These are phyloP conservation scores for Telmatherina bonti DNA, from an alignment of 2,797 vertebrate genomes.

Conservation along the genomic window DNA sequence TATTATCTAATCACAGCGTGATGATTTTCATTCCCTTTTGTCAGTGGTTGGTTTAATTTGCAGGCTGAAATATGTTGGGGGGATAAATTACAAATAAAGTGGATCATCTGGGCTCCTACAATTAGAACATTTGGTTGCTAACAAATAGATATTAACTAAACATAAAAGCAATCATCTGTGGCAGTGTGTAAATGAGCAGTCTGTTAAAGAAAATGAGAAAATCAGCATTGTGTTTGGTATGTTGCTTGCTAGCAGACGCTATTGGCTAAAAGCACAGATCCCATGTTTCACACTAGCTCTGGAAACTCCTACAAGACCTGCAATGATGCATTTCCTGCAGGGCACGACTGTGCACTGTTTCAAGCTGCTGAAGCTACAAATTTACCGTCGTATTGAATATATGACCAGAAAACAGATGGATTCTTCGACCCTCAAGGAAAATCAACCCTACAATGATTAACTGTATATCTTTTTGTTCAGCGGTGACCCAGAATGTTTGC, in stretches of 20 bases:
- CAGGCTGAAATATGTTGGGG: background rate
- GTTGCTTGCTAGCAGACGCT: background rate
- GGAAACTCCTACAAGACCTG: constrained; percentile 38
- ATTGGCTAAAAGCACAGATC: constrained; percentile 1
- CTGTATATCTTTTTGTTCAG: constrained; percentile 38
- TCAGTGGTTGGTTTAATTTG: constrained; percentile 33
- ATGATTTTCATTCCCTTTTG: constrained; percentile 30
- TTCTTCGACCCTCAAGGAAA: constrained; percentile 70
- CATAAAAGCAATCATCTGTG: constrained; percentile 32
- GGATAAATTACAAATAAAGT: constrained; percentile 36
- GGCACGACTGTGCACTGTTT: constrained; percentile 33
- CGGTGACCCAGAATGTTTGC: constrained; percentile 54
- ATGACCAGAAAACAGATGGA: constrained; percentile 74
- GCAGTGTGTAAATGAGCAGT: constrained; percentile 27
- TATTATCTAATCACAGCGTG: constrained; percentile 42
- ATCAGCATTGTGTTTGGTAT: constrained; percentile 1
- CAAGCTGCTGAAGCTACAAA: constrained; percentile 60
- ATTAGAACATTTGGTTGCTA: constrained; percentile 39
- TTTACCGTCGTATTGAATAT: constrained; percentile 66
- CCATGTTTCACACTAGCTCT: constrained; percentile 41
- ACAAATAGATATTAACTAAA: constrained; percentile 38
- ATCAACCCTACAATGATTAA: constrained; percentile 55
- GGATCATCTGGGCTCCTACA: constrained; percentile 32
- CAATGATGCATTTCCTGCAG: constrained; percentile 65
- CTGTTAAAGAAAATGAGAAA: constrained; percentile 6